A percentile compares a stretch with the other conserved stretches of the same genome.
phyloP scores from a whole-genome alignment of 2,888 invertebrate species.

The Mythimna vitellina region DNA sequence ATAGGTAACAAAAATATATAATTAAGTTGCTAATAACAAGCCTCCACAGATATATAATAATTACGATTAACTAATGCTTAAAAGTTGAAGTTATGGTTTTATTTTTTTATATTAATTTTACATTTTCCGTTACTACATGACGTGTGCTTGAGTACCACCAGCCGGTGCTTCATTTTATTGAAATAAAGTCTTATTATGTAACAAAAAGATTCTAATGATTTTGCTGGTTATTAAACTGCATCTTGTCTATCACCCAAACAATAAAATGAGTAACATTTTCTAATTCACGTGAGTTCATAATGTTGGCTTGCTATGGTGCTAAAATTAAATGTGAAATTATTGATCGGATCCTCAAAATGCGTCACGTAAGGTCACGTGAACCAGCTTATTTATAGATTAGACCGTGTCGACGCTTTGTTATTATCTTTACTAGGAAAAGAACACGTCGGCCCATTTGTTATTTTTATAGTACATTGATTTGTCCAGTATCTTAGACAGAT shows the following conservation, averaged over 20 bases:
- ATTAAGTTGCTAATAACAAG: too few species aligned
- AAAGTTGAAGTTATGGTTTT: too few species aligned
- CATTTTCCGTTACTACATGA: too few species aligned
- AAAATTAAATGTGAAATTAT: conserved; percentile 25
- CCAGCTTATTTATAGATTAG: conserved; percentile 35
- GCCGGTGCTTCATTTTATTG: too few species aligned
- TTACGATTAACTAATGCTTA: too few species aligned
- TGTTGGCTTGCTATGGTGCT: conserved; percentile 9
- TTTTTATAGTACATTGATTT: neutral
- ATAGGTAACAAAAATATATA: too few species aligned
- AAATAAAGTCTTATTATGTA: too few species aligned
- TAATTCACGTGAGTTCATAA: neutral
- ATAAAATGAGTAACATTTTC: conserved; percentile 10
- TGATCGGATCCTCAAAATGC: conserved; percentile 15
- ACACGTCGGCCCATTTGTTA: neutral
- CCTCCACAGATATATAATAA: too few species aligned
- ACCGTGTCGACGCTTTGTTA: conserved; percentile 4
- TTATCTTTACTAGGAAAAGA: conserved; percentile 22
- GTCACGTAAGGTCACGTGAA: conserved; percentile 19
- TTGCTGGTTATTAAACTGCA: neutral
- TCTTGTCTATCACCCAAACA: neutral
- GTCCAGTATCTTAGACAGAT: neutral
- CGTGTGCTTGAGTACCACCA: too few species aligned
- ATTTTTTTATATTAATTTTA: too few species aligned
- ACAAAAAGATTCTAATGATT: neutral